Evolutionary conservation across 2,888 invertebrate genomes (phyloP), one percentile per base, ranked within the genome.

Genomic region (Dicyrtomina minuta): DNA sequence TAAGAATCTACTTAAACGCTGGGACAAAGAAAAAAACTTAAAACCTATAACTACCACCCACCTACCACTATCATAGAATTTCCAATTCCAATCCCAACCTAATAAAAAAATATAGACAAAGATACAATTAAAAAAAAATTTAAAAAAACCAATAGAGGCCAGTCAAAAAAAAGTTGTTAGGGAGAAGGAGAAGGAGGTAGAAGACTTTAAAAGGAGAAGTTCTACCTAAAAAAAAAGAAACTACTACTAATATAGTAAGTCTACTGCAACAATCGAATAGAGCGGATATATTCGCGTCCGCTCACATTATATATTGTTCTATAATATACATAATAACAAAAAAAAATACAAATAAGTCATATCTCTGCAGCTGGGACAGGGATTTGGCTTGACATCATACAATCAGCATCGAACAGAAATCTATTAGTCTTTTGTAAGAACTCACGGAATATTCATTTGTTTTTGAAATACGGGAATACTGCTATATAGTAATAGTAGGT

Each of bases 301-400:
- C 68, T 69, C 72, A 66, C 51, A 66, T 53, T 66, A 72, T 58
- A 66, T 69, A 70, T 46, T 46, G 58, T 58, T 65, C 55, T 56
- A 67, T 55, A 62, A 55, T 53, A 71, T 55, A 68, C 41, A 66
- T 60, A 65, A 69, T 66, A 66, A 67, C 44, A 65, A 12, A 66
- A 41, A 73, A 66, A 65, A 66, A 46, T 61, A 70, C 56, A 68
- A 70, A 70, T 51, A 62, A 67, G 71, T 70, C 73, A 27, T 70
- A 69, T 73, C 70, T 70, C 66, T 73, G 73, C 73, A 70, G 68
- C 73, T 73, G 73, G 73, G 73, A 71, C 73, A 73, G 69, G 71
- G 70, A 73, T 71, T 66, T 55, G 73, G 71, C 71, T 73, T 70
- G 64, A 69, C 72, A 72, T 60, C 72, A 72, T 60, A 68, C 70